Evolutionary conservation across 2,797 vertebrate genomes (phyloP).

Genomic region (Dermochelys coriacea): DNA sequence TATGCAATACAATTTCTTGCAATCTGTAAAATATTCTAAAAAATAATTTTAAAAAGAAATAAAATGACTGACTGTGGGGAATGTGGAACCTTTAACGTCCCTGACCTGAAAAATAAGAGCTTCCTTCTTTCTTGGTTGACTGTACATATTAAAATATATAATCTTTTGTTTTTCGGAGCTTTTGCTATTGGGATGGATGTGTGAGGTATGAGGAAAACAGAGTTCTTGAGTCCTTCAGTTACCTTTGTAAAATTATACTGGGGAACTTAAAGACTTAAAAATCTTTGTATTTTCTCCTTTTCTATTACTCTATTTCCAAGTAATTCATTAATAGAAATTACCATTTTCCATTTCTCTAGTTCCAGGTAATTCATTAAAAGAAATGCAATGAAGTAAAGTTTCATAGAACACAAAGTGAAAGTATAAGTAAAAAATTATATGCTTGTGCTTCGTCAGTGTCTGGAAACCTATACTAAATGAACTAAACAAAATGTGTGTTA

Average conservation of each 20-base stretch:
- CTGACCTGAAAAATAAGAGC: not conserved
- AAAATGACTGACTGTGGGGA: not conserved
- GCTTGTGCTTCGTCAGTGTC: not conserved
- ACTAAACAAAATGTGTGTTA: not conserved
- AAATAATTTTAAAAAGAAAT: not conserved
- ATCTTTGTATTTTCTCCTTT: not conserved
- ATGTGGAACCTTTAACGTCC: not conserved
- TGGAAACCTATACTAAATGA: not conserved
- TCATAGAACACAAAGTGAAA: not conserved
- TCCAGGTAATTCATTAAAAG: not conserved
- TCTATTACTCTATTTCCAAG: too few relatives aligned
- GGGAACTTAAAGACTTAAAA: not conserved
- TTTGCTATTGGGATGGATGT: not conserved
- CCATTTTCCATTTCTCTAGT: not conserved
- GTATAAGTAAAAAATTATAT: not conserved
- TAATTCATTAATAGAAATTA: not conserved
- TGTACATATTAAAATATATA: not conserved
- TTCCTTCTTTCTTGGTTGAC: not conserved
- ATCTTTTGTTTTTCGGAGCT: not conserved
- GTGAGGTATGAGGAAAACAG: accelerated
- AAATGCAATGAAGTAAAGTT: not conserved
- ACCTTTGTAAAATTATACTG: not conserved
- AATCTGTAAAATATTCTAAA: not conserved
- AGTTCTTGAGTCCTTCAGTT: not conserved
- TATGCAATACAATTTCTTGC: not conserved